These are phyloP conservation scores for Buathra laborator DNA, from an alignment of 2,888 invertebrate species.

Conservation along the genomic window DNA sequence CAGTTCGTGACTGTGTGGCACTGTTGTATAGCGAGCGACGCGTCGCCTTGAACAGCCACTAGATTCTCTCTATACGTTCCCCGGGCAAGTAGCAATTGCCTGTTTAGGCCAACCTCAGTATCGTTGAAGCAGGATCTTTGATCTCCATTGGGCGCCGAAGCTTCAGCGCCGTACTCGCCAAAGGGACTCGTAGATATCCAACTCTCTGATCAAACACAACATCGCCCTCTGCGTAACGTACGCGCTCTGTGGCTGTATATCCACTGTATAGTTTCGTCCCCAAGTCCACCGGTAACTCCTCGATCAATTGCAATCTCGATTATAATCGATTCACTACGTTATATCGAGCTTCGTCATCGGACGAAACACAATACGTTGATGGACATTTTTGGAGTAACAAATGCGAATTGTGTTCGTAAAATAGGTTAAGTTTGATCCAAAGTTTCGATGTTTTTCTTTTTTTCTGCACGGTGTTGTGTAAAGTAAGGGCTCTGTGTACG, in stretches of 20 bases:
- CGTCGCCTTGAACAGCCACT: slow-evolving; percentile 43
- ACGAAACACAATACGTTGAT: too few relatives aligned
- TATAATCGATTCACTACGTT: slow-evolving; percentile 34
- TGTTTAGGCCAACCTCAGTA: slow-evolving; percentile 69
- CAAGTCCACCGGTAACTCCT: too few relatives aligned
- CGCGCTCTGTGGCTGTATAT: background rate
- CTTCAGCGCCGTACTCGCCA: slow-evolving; percentile 33
- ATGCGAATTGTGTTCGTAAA: too few relatives aligned
- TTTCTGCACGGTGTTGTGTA: slow-evolving; percentile 21
- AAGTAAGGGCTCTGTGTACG: slow-evolving; percentile 15
- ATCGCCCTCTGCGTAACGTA: slow-evolving; percentile 32
- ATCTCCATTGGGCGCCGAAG: slow-evolving; percentile 50
- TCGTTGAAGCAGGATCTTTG: slow-evolving; percentile 68
- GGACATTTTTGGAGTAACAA: too few relatives aligned
- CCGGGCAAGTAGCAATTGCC: slow-evolving; percentile 71
- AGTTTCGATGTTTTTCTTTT: slow-evolving; percentile 9
- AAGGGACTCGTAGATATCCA: slow-evolving; percentile 65
- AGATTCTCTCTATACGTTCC: slow-evolving; percentile 57
- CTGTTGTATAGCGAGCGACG: background rate
- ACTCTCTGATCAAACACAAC: slow-evolving; percentile 61
- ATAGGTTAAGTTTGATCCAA: too few relatives aligned
- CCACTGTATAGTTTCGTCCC: background rate
- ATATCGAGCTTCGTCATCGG: too few relatives aligned
- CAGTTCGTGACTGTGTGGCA: background rate
- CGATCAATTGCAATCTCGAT: slow-evolving; percentile 52